These are phyloP conservation scores for Argentina silus DNA, from an alignment of 2,797 vertebrate genomes.

Conservation along the genomic window DNA sequence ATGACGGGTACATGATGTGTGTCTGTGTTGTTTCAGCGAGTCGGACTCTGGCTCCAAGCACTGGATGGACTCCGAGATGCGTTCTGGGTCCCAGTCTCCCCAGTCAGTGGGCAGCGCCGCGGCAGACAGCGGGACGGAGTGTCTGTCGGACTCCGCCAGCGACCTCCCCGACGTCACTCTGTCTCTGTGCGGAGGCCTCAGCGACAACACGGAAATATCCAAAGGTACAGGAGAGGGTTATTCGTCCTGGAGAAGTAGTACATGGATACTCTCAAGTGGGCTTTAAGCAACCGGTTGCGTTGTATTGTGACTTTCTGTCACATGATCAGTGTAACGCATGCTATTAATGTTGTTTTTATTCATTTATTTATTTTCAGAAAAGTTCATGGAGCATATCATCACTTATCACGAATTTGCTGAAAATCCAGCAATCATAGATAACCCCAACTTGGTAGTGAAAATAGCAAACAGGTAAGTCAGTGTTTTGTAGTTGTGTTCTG, in stretches of 20 bases:
- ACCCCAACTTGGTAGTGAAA: conserved; percentile 92
- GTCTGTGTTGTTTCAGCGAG: conserved; percentile 77
- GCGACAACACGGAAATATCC: conserved; percentile 89
- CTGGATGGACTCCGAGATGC: conserved; percentile 90
- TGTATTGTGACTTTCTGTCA: too few relatives aligned
- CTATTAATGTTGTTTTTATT: not conserved
- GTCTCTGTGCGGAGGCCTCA: conserved; percentile 92
- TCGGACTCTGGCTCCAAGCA: conserved; percentile 86
- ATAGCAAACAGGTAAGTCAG: conserved; percentile 87
- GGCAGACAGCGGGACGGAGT: conserved; percentile 94
- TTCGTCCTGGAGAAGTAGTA: conserved; percentile 57
- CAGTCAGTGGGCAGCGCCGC: conserved; percentile 96
- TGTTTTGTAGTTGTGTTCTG: too few relatives aligned
- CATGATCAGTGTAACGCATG: too few relatives aligned
- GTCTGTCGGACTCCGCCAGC: conserved; percentile 90
- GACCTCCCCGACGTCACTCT: conserved; percentile 91
- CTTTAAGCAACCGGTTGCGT: too few relatives aligned
- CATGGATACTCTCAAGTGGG: not conserved
- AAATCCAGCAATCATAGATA: conserved; percentile 94
- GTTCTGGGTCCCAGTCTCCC: conserved; percentile 93
- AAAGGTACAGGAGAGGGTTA: conserved; percentile 78
- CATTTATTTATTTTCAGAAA: conserved; percentile 79
- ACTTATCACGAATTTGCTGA: conserved; percentile 93
- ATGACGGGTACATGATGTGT: not conserved
- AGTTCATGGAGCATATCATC: conserved; percentile 93